These are phyloP conservation scores for Tetragonisca angustula DNA, from an alignment of 2,888 invertebrate species.

Conservation along the genomic window DNA sequence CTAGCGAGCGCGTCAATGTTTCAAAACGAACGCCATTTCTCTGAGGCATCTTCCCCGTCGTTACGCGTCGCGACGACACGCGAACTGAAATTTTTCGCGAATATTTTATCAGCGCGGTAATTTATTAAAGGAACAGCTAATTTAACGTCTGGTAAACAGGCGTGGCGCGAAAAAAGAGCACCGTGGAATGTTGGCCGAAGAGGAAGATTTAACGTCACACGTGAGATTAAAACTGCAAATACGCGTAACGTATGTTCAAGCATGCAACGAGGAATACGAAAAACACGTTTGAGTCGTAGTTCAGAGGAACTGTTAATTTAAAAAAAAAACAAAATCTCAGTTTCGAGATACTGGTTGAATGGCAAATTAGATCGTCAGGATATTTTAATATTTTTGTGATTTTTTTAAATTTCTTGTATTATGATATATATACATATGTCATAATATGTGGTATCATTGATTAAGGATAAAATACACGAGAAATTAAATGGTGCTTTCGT, in stretches of 20 bases:
- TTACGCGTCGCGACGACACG: background rate
- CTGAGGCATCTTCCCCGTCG: background rate
- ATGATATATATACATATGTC: too few relatives aligned
- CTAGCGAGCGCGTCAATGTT: too few relatives aligned
- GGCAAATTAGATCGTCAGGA: too few relatives aligned
- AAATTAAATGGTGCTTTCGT: too few relatives aligned
- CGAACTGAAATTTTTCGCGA: background rate
- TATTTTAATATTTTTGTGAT: too few relatives aligned
- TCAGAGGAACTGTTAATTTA: too few relatives aligned
- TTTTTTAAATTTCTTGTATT: too few relatives aligned
- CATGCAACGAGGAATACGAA: background rate
- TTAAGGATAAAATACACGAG: too few relatives aligned
- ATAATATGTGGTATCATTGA: too few relatives aligned
- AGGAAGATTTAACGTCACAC: slow-evolving; percentile 30
- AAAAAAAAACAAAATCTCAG: too few relatives aligned
- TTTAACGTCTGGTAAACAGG: slow-evolving; percentile 16
- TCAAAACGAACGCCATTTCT: background rate
- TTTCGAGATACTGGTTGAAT: too few relatives aligned
- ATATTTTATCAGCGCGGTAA: slow-evolving; percentile 18
- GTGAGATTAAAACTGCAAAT: slow-evolving; percentile 39
- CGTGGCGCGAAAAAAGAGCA: background rate
- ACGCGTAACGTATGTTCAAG: background rate
- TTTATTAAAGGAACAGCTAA: slow-evolving; percentile 33
- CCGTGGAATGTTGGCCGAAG: background rate
- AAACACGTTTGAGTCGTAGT: background rate